Base-by-base conservation (phyloP, 2,888 invertebrate genomes). In the Myopa tessellatipennis region DNA sequence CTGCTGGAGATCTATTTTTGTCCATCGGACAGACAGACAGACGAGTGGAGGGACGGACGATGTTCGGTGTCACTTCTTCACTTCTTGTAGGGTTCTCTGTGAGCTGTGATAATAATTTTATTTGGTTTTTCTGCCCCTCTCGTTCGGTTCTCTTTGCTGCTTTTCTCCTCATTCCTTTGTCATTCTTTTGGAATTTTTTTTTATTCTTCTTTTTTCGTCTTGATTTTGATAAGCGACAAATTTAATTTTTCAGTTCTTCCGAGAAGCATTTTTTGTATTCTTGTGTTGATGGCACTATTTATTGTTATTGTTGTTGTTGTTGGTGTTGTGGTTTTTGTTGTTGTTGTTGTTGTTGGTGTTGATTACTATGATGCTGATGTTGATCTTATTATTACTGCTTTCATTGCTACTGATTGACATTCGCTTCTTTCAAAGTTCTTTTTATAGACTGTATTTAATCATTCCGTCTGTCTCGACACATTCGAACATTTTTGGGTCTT, bases 181-280 rank as follows among this genome's bases (percentile, higher is more conserved):
- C 6, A 60, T 60, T 60, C 36, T 65, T 65, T 14, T 36, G 65
- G 8, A 18, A 40, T 36, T 52, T 6, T 55, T 14, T 70, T 34
- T 50, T 52, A 4, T 45, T 70, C 14, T 50, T 52, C 50, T 70
- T 70, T n/a, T 50, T 52, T 52, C 50, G 18, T 26, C 3, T 10
- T 69, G 18, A 69, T 70, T 70, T 52, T 70, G 52, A 70, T 70
- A 70, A 70, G 52, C 52, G 26, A 34, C 14, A 50, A 69, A 40
- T 50, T 69, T 14, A 69, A 45, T 69, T 69, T 50, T 52, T 26
- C 4, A 70, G 55, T 55, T 70, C 26, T 70, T 26, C 45, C 70
- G 36, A 55, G 26, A 12, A 70, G 50, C 18, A 10, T 55, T 10
- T 69, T 18, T 38, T 40, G 40, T 12, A 18, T 8, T 69, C 18